These are phyloP conservation scores for Phalera bucephala DNA, from an alignment of 2,888 invertebrate species.

Conservation along the genomic window DNA sequence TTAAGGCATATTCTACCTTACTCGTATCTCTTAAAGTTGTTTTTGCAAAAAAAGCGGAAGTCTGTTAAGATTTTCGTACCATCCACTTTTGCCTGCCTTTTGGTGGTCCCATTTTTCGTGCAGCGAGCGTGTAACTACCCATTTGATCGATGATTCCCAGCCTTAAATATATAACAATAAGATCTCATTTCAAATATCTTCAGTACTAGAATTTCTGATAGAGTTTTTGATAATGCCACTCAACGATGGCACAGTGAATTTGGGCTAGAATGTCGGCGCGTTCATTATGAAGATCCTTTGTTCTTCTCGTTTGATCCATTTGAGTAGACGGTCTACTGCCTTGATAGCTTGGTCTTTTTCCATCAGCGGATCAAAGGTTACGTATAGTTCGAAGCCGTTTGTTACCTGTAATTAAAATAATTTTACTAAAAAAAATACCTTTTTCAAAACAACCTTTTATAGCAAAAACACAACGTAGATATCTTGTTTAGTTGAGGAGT, in stretches of 20 bases:
- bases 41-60: too few relatives aligned
- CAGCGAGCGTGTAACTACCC: too few relatives aligned
- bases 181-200: slow-evolving; percentile 23
- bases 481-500: too few relatives aligned
- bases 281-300: slow-evolving; percentile 94
- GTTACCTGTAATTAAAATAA: slow-evolving; percentile 85
- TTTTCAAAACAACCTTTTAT: too few relatives aligned
- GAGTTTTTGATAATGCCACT: slow-evolving; percentile 59
- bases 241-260: slow-evolving; percentile 44
- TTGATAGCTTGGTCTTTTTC: slow-evolving; percentile 93
- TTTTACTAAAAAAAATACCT: not conserved
- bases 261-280: slow-evolving; percentile 89
- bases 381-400: slow-evolving; percentile 95
- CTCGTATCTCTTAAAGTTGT: too few relatives aligned
- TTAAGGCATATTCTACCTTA: too few relatives aligned
- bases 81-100: too few relatives aligned
- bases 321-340: slow-evolving; percentile 93
- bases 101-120: too few relatives aligned
- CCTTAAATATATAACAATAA: too few relatives aligned
- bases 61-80: too few relatives aligned
- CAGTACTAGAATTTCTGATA: slow-evolving; percentile 45
- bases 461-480: too few relatives aligned
- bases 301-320: slow-evolving; percentile 97
- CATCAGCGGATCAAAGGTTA: slow-evolving; percentile 94
- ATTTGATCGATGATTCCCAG: too few relatives aligned